phyloP scores from a whole-genome alignment of 2,888 invertebrate species.

The Phragmatobia fuliginosa region DNA sequence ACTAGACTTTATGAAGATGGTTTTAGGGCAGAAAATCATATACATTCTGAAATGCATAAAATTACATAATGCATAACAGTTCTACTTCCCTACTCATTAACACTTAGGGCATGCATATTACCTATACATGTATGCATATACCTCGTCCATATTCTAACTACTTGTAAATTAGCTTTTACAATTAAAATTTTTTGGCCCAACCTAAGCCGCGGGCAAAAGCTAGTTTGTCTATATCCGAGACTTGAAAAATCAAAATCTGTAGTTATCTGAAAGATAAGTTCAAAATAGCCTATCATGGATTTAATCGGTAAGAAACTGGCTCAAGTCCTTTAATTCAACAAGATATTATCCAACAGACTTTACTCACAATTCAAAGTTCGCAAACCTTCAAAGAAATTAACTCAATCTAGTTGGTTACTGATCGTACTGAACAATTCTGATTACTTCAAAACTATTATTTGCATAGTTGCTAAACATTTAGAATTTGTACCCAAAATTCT shows the following conservation, averaged over 20 bases:
- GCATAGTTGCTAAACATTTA: neutral
- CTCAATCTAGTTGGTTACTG: neutral
- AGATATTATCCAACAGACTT: neutral
- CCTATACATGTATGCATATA: neutral
- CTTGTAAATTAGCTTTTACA: neutral
- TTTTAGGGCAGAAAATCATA: neutral
- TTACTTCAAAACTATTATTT: slow-evolving; percentile 1
- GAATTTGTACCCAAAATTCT: slow-evolving; percentile 4
- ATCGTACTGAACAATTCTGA: neutral
- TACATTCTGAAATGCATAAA: neutral
- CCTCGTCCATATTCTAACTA: too few species aligned
- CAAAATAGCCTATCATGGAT: too few species aligned
- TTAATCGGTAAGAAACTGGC: too few species aligned
- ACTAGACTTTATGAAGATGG: neutral
- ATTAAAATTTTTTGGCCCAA: too few species aligned
- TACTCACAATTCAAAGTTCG: neutral
- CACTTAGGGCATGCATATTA: neutral
- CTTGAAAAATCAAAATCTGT: too few species aligned
- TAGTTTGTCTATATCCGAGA: too few species aligned
- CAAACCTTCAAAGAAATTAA: neutral
- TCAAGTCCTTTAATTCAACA: too few species aligned
- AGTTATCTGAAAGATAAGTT: too few species aligned
- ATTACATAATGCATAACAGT: neutral
- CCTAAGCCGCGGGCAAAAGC: too few species aligned
- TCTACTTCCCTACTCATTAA: neutral